These are phyloP conservation scores for Lates japonicus DNA, from an alignment of 2,797 vertebrate genomes.

Conservation along the genomic window DNA sequence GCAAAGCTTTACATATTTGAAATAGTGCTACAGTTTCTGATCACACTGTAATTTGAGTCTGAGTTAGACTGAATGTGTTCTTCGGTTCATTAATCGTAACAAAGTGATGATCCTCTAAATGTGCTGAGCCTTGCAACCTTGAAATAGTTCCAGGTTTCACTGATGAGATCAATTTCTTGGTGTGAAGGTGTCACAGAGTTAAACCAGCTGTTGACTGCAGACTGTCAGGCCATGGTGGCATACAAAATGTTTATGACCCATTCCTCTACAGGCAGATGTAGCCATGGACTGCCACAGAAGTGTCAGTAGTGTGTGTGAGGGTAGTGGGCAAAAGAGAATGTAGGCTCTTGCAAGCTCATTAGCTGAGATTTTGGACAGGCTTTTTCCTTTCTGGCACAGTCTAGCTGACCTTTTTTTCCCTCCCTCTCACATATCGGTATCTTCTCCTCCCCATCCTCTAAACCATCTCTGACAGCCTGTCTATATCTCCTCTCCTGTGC, in stretches of 20 bases:
- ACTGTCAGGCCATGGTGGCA: neutral
- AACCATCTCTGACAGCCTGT: constrained; percentile 49
- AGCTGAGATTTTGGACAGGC: constrained; percentile 43
- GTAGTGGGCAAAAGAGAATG: constrained; percentile 21
- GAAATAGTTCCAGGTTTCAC: neutral
- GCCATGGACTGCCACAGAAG: constrained; percentile 19
- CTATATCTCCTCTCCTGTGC: constrained; percentile 34
- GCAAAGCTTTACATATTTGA: neutral
- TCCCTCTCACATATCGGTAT: constrained; percentile 14
- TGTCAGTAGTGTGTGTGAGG: constrained; percentile 19
- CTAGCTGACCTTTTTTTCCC: constrained; percentile 46
- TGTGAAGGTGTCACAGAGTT: neutral
- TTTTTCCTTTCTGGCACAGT: constrained; percentile 25
- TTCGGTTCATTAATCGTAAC: neutral
- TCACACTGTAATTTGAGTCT: no score
- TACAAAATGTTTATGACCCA: neutral
- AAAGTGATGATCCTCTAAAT: neutral
- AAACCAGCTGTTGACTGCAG: neutral
- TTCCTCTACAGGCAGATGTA: constrained; percentile 3
- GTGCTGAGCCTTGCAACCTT: neutral
- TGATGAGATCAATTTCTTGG: neutral
- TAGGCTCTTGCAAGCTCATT: constrained; percentile 51
- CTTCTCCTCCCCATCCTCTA: constrained; percentile 14
- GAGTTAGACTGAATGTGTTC: neutral
- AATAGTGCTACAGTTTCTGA: neutral